Evolutionary conservation across 2,888 invertebrate species (phyloP), one percentile per base, ranked within the genome.

Genomic region (Chironomus tentans): DNA sequence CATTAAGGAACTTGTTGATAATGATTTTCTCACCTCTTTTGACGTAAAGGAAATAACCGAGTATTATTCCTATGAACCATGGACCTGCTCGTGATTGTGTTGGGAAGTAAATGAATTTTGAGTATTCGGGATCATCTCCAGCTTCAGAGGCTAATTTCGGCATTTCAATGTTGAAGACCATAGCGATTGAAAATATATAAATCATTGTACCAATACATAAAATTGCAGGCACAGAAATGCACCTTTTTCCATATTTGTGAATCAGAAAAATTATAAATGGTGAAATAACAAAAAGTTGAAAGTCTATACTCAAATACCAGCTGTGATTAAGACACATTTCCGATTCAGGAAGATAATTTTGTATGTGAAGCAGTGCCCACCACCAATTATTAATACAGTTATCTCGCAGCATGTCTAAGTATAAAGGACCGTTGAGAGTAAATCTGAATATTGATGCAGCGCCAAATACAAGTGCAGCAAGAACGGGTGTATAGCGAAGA

Each of bases 251-350:
- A 70, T 48, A 70, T 13, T 70, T 70, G 21, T 22, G 18, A 13
- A 88, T 78, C 0, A 86, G 84, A 76, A 85, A 84, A 2, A 88
- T 81, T 76, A 88, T 81, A 1, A 88, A 78, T 1, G 88, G 88
- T 1, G 88, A 86, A 13, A 88, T 77, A 78, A 87, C 82, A 13
- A 86, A 88, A 56, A 88, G 80, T 79, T 88, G 88, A 78, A 87
- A 87, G 78, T 88, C 88, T 12, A 87, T 86, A 4, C 87, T 85
- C 50, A 88, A 80, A 78, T 88, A 88, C 88, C 88, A 88, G 0
- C 86, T 84, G 78, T 87, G 88, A 47, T 83, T 82, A 48, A 88
- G 79, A 79, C 88, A 88, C 85, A 82, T 81, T 71, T 81, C 79
- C n/a, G 81, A 79, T 38, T 81, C 81, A 76, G 81, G 82, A 38